These are phyloP conservation scores for Callionymus lyra DNA, from an alignment of 2,113 vertebrate species.

Conservation along the genomic window DNA sequence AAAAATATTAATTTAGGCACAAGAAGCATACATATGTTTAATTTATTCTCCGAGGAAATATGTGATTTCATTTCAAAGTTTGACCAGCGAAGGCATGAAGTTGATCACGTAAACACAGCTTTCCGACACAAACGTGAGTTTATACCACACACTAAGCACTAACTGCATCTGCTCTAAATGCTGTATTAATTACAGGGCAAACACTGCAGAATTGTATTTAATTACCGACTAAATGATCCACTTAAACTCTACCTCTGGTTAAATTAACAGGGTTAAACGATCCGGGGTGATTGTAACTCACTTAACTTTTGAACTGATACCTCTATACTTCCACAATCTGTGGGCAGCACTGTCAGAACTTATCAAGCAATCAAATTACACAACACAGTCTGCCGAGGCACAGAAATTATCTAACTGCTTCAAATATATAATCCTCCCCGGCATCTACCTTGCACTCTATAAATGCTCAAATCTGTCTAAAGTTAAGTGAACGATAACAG, in stretches of 20 bases:
- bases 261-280: conserved; percentile 62
- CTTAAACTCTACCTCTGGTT: conserved; percentile 53
- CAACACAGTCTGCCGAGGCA: conserved; percentile 25
- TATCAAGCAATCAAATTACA: conserved; percentile 46
- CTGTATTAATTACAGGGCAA: conserved; percentile 61
- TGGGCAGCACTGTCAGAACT: conserved; percentile 38
- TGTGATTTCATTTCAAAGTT: conserved; percentile 7
- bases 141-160: conserved; percentile 2
- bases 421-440: conserved; percentile 10
- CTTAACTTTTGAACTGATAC: conserved; percentile 61
- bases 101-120: conserved; percentile 1
- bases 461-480: conserved; percentile 3
- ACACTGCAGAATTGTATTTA: conserved; percentile 59
- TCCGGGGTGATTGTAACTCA: conserved; percentile 53
- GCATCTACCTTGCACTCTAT: conserved; percentile 3
- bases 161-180: conserved; percentile 52
- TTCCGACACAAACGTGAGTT: not conserved
- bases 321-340: conserved; percentile 44
- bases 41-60: conserved; percentile 16
- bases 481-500: conserved; percentile 1
- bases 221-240: conserved; percentile 68
- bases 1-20: conserved; percentile 53
- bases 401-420: conserved; percentile 16
- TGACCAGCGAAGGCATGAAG: not conserved
- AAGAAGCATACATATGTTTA: conserved; percentile 21